Evolutionary conservation across 1,140 invertebrate species (phyloP), one percentile per base, ranked within the genome.

Genomic region (Drosophila melanogaster): DNA sequence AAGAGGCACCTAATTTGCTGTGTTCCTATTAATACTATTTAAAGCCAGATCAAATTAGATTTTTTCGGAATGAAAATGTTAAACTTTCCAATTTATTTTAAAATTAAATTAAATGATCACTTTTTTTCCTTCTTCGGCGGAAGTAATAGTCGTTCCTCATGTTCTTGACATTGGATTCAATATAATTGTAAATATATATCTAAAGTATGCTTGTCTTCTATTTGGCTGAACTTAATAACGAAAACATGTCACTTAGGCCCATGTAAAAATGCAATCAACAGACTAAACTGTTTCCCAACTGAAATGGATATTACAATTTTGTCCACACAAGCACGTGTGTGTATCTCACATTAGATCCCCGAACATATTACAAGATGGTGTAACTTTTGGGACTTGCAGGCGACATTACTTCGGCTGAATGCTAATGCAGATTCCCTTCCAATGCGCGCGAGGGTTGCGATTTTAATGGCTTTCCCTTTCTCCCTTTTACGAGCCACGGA

Each of bases 341-440:
- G 51, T 64, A 37, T 40, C 30, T 46, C 38, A 41, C 53, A 41
- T 57, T 55, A 51, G 12, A 62, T n/a, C 44, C 57, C 64, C 33
- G 50, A 17, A 55, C 35, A 59, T 44, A 44, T 59, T 17, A 51
- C 43, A 54, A 30, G 58, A 66, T 54, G 47, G 67, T 59, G 65
- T 64, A 78, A 57, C 50, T 53, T 71, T 69, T 67, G 83, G 74
- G 73, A 73, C 61, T 70, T 60, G 73, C 70, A 85, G 69, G 79
- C 71, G 83, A 89, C 62, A 72, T 67, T 89, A 87, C 79, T 83
- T 72, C 59, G 66, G 66, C 59, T 66, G 79, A 77, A 87, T 89
- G 83, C 84, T 87, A 89, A 87, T 87, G 83, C 84, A 72, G 75
- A 79, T 83, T 87, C 75, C 58, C 51, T 51, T 40, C 58, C 51